A percentile compares a stretch with the other conserved stretches of the same genome.
Conservation (phyloP, 2,888 invertebrate genomes). For the Pheosia gnoma region DNA sequence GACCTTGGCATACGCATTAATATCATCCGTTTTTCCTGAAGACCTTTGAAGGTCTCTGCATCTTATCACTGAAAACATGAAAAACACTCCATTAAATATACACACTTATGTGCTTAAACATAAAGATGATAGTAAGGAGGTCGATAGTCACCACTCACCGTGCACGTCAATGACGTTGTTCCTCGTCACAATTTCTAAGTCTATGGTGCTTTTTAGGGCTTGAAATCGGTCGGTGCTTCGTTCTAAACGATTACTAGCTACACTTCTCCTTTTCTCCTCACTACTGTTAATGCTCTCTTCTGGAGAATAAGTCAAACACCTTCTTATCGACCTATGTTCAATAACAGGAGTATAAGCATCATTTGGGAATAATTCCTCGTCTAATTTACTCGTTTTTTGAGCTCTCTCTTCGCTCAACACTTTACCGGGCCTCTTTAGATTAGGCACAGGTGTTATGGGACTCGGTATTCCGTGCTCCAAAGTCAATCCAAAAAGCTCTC, state of each 20-base stretch:
- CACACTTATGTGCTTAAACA: background rate
- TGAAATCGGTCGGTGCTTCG: slow-evolving; percentile 67
- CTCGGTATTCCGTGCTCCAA: slow-evolving; percentile 80
- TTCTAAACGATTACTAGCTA: slow-evolving; percentile 76
- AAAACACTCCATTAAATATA: slow-evolving; percentile 3
- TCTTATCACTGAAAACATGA: slow-evolving; percentile 87
- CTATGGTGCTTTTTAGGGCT: slow-evolving; percentile 83
- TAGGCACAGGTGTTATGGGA: slow-evolving; percentile 76
- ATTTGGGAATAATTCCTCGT: slow-evolving; percentile 69
- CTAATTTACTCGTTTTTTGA: slow-evolving; percentile 79
- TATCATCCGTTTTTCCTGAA: slow-evolving; percentile 85
- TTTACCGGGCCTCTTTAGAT: slow-evolving; percentile 70
- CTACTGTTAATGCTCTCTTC: slow-evolving; percentile 81
- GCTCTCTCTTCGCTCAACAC: slow-evolving; percentile 74
- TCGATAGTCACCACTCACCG: slow-evolving; percentile 86
- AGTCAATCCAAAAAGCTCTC: slow-evolving; percentile 74
- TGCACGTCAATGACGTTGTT: slow-evolving; percentile 86
- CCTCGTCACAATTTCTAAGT: slow-evolving; percentile 84
- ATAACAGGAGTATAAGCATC: slow-evolving; percentile 74
- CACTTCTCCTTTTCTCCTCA: slow-evolving; percentile 81
- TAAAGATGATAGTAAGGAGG: slow-evolving; percentile 25
- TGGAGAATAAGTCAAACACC: slow-evolving; percentile 85
- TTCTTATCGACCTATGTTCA: slow-evolving; percentile 78
- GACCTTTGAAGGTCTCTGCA: slow-evolving; percentile 89
- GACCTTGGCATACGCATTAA: slow-evolving; percentile 93